Evolutionary conservation across 2,888 invertebrate species (phyloP), one percentile per base, ranked within the genome.

Genomic region (Mellilla xanthometata): DNA sequence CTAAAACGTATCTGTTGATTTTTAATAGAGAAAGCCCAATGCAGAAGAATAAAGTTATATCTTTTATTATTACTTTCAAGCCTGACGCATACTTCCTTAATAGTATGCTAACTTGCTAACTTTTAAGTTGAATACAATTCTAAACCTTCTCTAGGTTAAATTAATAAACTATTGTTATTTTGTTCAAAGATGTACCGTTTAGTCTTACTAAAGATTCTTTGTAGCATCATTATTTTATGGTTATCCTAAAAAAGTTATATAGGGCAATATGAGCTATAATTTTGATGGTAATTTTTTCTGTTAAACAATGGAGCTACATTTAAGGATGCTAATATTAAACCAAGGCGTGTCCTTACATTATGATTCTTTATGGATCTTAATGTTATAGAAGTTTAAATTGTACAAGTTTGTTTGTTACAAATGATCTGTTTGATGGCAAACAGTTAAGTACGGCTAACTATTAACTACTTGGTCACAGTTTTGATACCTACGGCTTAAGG

Each of bases 141-240:
- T 7, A 24, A 69, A 62, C 64, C 35, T 64, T 65, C 15, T 19
- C 2, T 2, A 60, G 59, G 63, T 61, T 65, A 64, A n/a, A 65
- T 63, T 61, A 54, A 1, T 39, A 55, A 51, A 53, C 65, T 58
- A 74, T 74, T 73, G 73, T 68, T 57, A 61, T 62, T 71, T 67
- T 65, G 64, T 74, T 74, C 67, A 68, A 68, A 58, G 57, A 64
- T 60, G 55, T 67, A 64, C 72, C 74, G 76, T 76, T 74, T 15
- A 42, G 47, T 48, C 46, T 23, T 13, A 36, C 10, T 42, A 42
- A 62, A 54, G 54, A 39, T 31, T 39, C 38, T 45, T 44, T 49
- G 52, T 49, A 46, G 40, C 40, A 42, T 29, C 33, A 28, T 35
- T 23, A 15, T 44, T 36, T 36, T 30, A 46, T 43, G 50, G 42